Evolutionary conservation across 2,113 vertebrate genomes (phyloP).

Genomic region (Hippopotamus amphibius): DNA sequence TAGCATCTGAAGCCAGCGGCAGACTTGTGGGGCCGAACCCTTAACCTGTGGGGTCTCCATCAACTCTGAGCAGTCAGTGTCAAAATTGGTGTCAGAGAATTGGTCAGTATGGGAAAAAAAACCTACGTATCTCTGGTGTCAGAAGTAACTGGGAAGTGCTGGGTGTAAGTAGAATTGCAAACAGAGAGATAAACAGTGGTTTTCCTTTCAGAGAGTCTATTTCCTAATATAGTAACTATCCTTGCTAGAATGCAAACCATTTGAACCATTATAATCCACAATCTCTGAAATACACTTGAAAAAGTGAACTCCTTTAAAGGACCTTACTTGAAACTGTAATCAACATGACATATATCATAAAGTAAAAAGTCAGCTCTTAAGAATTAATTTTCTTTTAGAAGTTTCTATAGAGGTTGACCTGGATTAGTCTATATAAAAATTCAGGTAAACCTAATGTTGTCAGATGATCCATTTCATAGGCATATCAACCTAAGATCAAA

Average conservation of each 20-base stretch:
- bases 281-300: slow-evolving; percentile 22
- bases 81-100: neutral
- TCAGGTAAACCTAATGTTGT: slow-evolving; percentile 10
- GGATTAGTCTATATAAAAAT: neutral
- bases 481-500: neutral
- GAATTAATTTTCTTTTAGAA: slow-evolving; percentile 43
- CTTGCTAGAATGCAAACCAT: neutral
- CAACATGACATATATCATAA: slow-evolving; percentile 19
- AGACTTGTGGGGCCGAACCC: neutral
- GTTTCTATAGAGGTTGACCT: slow-evolving; percentile 36
- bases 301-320: slow-evolving; percentile 40
- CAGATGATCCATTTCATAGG: neutral
- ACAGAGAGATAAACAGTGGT: neutral
- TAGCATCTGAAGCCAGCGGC: neutral
- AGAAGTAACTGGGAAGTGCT: neutral
- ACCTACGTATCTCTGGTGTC: neutral
- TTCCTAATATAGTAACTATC: slow-evolving; percentile 4
- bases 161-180: neutral
- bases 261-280: slow-evolving; percentile 40
- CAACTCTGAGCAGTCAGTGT: neutral
- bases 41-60: neutral
- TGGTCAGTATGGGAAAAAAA: neutral
- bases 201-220: neutral
- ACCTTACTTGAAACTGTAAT: slow-evolving; percentile 58
- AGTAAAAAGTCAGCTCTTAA: slow-evolving; percentile 43